These are phyloP conservation scores for Ceratitis capitata DNA, from an alignment of 1,140 invertebrate species.

Conservation along the genomic window DNA sequence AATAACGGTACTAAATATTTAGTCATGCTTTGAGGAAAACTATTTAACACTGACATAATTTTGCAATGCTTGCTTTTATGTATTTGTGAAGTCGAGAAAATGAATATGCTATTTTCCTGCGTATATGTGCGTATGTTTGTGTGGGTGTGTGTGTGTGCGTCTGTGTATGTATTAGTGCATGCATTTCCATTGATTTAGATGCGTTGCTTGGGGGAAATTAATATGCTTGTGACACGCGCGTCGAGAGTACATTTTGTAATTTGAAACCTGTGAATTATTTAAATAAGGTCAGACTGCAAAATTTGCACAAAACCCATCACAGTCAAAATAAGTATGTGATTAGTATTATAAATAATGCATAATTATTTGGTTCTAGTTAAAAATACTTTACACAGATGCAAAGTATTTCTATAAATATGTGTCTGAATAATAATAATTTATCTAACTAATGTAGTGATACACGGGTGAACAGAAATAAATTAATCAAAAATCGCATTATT, in stretches of 20 bases:
- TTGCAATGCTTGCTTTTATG: no score
- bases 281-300: not conserved
- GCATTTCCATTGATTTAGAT: not conserved
- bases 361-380: not conserved
- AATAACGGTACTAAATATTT: not conserved
- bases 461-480: no score
- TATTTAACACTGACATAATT: not conserved
- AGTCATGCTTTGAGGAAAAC: not conserved
- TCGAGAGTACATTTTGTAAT: not conserved
- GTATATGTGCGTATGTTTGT: not conserved
- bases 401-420: no score
- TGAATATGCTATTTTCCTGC: not conserved
- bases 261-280: not conserved
- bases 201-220: not conserved
- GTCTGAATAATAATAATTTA: no score
- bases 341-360: not conserved
- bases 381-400: no score
- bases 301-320: not conserved
- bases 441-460: no score
- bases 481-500: no score
- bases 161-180: no score
- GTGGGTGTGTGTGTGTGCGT: no score
- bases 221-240: not conserved
- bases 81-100: not conserved
- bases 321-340: not conserved